Percentiles rank a stretch among this genome's conserved stretches.
Conservation (phyloP, 23 tunicate species). For the Pegea sp. region DNA sequence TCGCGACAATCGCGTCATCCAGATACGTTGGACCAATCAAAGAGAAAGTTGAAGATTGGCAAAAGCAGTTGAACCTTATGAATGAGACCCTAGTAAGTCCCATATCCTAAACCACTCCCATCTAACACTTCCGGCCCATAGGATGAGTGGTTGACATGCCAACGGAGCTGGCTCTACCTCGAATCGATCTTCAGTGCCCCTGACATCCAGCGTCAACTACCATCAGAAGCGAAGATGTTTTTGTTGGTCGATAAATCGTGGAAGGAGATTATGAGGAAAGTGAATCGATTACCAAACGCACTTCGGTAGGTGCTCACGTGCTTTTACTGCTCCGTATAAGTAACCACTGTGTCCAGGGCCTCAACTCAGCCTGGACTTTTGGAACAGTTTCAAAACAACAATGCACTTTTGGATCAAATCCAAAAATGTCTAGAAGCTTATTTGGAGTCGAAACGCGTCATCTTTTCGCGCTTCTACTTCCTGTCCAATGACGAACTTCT, state of each 20-base stretch:
- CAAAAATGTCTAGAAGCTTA: constrained; percentile 98
- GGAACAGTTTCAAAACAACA: constrained; percentile 88
- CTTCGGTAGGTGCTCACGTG: constrained; percentile 25
- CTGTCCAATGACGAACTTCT: constrained; percentile 94
- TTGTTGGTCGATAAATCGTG: constrained; percentile 97
- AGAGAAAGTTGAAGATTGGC: constrained; percentile 97
- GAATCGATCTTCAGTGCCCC: constrained; percentile 99
- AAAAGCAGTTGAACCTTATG: constrained; percentile 83
- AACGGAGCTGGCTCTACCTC: constrained; percentile 96
- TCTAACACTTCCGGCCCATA: constrained; percentile 1
- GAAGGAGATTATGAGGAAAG: constrained; percentile 99
- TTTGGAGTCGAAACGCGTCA: constrained; percentile 90
- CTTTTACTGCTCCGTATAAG: background rate
- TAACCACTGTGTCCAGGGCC: constrained; percentile 19
- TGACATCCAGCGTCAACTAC: constrained; percentile 98
- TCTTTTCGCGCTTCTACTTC: constrained; percentile 93
- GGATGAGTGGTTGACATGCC: constrained; percentile 99
- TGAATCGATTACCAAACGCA: constrained; percentile 90
- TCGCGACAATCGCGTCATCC: constrained; percentile 88
- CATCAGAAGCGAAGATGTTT: constrained; percentile 99
- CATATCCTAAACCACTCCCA: background rate
- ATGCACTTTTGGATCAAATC: constrained; percentile 82
- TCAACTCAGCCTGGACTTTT: constrained; percentile 88
- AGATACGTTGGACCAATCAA: constrained; percentile 96
- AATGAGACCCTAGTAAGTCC: constrained; percentile 84